phyloP scores from a whole-genome alignment of 92 coral and sea anemone species.

The Parazoanthus atlanticus region DNA sequence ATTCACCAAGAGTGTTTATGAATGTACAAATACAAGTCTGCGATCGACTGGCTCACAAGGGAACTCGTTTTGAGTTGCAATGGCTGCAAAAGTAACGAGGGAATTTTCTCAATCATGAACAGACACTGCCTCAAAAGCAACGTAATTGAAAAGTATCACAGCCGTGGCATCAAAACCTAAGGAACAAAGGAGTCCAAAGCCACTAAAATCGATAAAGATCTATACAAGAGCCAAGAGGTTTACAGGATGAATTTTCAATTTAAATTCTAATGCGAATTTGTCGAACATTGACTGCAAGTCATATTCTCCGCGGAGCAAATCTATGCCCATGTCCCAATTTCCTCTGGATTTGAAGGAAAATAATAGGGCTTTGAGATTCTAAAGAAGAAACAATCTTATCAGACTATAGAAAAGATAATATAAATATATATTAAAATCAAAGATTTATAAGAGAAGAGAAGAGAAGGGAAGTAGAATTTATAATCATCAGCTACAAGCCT shows the following conservation, averaged over 20 bases:
- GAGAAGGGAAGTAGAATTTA: constrained; percentile 29
- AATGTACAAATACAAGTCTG: constrained; percentile 29
- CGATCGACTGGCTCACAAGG: constrained; percentile 25
- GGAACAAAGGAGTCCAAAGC: constrained; percentile 33
- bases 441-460: constrained; percentile 32
- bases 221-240: constrained; percentile 31
- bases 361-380: constrained; percentile 15
- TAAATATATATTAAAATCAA: constrained; percentile 47
- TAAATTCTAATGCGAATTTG: constrained; percentile 42
- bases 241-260: constrained; percentile 37
- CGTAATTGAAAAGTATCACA: constrained; percentile 31
- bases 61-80: constrained; percentile 15
- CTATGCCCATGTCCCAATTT: constrained; percentile 15
- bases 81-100: neutral
- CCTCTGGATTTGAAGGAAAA: constrained; percentile 14
- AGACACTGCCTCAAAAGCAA: neutral
- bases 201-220: constrained; percentile 46
- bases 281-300: constrained; percentile 10
- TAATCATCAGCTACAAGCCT: constrained; percentile 13
- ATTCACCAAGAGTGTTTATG: constrained; percentile 33
- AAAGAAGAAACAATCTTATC: constrained; percentile 34
- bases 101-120: constrained; percentile 13
- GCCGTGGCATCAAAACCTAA: constrained; percentile 12
- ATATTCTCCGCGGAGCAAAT: constrained; percentile 1
- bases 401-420: constrained; percentile 32